Base-by-base conservation (phyloP, 2,113 vertebrate genomes). In the Seriola rivoliana region DNA sequence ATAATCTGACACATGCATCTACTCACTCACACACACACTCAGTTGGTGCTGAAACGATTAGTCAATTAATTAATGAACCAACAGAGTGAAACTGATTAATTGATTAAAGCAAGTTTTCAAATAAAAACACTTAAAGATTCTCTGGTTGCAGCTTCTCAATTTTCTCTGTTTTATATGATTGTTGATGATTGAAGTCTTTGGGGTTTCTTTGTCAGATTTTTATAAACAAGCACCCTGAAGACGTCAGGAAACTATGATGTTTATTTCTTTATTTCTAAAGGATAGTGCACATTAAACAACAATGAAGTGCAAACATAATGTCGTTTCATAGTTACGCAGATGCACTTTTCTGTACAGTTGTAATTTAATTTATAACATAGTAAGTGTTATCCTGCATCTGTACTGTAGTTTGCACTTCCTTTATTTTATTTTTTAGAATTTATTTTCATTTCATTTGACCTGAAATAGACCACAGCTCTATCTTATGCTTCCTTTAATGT, bases 21-120 rank as follows among this genome's bases (percentile, higher is more conserved):
- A 64, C 29, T 58, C 50, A 46, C 58, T 19, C 5, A 4, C 21
- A 64, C 46, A 62, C 46, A 69, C 48, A 80, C 4, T 48, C 54
- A 34, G 2, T 32, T 52, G n/a, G 65, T 17, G 64, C 80, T 78
- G 72, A 81, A 85, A 75, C 3, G 3, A 83, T 64, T 0, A 55
- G 46, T 52, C 0, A 0, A 48, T 52, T 75, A 14, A 40, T 11
- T 21, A 36, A 78, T 65, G 55, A 70, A 0, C 42, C n/a, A 62
- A n/a, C 1, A 7, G 12, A 25, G n/a, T 57, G 23, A 58, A 57
- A 57, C 1, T 25, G 10, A 57, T 25, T 5, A 13, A 54, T 10
- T 54, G 21, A 54, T 19, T 54, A 3, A 54, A 21, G 8, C 10
- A 7, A 54, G 13, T 54, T 9, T n/a, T 2, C 5, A 50, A 19